These are phyloP conservation scores for Drosophila mojavensis DNA, from an alignment of 1,140 invertebrate genomes.

Conservation along the genomic window DNA sequence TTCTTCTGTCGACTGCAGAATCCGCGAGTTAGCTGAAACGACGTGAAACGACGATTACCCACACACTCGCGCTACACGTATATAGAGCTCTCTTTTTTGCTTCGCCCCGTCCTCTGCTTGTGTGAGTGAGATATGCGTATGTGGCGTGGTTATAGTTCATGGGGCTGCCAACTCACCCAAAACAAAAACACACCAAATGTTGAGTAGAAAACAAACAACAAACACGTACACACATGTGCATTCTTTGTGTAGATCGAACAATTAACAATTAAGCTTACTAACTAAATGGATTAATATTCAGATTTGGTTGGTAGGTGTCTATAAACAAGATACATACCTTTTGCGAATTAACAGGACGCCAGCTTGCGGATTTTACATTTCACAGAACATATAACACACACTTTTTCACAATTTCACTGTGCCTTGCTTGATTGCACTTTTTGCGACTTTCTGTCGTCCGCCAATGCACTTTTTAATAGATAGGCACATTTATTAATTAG, in stretches of 20 bases:
- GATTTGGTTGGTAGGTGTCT: too few relatives aligned
- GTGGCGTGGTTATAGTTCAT: constrained; percentile 26
- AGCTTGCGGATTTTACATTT: constrained; percentile 1
- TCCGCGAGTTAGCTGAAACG: constrained; percentile 54
- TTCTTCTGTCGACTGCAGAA: constrained; percentile 74
- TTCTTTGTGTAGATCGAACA: not conserved
- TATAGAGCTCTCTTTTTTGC: constrained; percentile 51
- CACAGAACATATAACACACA: constrained; percentile 10
- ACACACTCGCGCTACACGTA: constrained; percentile 37
- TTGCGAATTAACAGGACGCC: not conserved
- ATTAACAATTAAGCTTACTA: not conserved
- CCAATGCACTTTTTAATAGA: not conserved
- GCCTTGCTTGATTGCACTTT: constrained; percentile 11
- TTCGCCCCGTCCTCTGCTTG: constrained; percentile 29
- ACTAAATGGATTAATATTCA: not conserved
- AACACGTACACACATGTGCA: constrained; percentile 6
- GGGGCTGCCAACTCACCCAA: constrained; percentile 57
- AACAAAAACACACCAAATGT: constrained; percentile 31
- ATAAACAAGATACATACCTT: constrained; percentile 14
- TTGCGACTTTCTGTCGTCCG: constrained; percentile 6
- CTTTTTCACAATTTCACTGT: constrained; percentile 14
- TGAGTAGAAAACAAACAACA: constrained; percentile 9
- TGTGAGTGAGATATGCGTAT: constrained; percentile 80
- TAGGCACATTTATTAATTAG: constrained; percentile 19
- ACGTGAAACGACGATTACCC: constrained; percentile 49